phyloP scores from a whole-genome alignment of 1,140 invertebrate species.

The Mamestra configurata region DNA sequence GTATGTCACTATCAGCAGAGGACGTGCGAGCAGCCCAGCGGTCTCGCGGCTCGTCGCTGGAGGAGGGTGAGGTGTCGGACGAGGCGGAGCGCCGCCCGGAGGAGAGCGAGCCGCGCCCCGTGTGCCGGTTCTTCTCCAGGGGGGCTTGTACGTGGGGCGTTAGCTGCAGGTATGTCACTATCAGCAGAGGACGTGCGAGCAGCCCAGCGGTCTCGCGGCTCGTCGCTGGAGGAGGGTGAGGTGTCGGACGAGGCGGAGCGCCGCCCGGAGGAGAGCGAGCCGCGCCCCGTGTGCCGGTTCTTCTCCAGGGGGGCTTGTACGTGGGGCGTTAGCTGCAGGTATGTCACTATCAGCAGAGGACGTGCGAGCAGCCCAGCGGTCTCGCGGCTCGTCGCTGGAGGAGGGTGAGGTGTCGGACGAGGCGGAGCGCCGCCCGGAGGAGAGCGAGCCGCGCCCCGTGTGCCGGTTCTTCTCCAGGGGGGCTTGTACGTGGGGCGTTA shows the following conservation, averaged over 20 bases:
- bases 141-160: constrained; percentile 99
- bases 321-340: constrained; percentile 97
- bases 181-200: constrained; percentile 84
- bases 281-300: constrained; percentile 96
- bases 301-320: constrained; percentile 98
- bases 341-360: constrained; percentile 75
- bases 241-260: constrained; percentile 95
- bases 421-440: constrained; percentile 93
- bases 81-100: constrained; percentile 94
- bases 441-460: constrained; percentile 94
- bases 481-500: constrained; percentile 98
- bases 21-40: constrained; percentile 82
- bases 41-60: constrained; percentile 88
- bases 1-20: constrained; percentile 80
- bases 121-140: constrained; percentile 97
- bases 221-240: constrained; percentile 94
- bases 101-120: constrained; percentile 94
- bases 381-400: constrained; percentile 89
- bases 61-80: constrained; percentile 96
- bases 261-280: constrained; percentile 94
- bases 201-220: constrained; percentile 77
- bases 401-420: constrained; percentile 97
- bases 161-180: constrained; percentile 91
- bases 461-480: constrained; percentile 97
- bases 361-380: constrained; percentile 79